Evolutionary conservation across 2,888 invertebrate species (phyloP).

Genomic region (Amblyjoppa fuscipennis): DNA sequence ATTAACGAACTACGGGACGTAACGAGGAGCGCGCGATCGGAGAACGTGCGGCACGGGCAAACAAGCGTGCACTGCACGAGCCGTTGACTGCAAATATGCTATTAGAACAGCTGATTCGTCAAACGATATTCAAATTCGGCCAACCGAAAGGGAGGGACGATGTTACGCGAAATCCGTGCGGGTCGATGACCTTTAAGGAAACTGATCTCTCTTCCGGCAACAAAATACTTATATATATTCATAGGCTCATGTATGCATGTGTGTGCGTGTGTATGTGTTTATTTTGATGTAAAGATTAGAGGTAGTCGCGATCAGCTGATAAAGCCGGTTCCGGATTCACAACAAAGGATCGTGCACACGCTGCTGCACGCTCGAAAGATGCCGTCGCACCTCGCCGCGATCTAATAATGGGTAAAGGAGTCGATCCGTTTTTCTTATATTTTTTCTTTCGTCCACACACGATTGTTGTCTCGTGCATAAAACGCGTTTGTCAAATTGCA

Average conservation of each 20-base stretch:
- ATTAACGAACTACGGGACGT: not conserved
- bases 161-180: not conserved
- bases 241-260: not conserved
- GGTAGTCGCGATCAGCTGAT: constrained; percentile 27
- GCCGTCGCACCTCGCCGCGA: not conserved
- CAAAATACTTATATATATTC: constrained; percentile 1
- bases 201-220: constrained; percentile 1
- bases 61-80: constrained; percentile 23
- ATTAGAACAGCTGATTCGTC: constrained; percentile 57
- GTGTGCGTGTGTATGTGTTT: not conserved
- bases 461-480: not conserved
- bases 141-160: not conserved
- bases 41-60: constrained; percentile 32
- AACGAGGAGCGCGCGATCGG: constrained; percentile 1
- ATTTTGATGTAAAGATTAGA: not conserved
- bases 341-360: constrained; percentile 2
- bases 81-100: not conserved
- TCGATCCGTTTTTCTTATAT: not conserved
- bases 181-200: not conserved
- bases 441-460: not conserved
- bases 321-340: constrained; percentile 20
- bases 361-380: not conserved
- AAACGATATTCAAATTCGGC: constrained; percentile 54
- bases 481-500: not conserved
- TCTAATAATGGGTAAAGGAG: constrained; percentile 26